Conservation (phyloP, 2,797 vertebrate genomes). For the Acanthurus leucopareius region DNA sequence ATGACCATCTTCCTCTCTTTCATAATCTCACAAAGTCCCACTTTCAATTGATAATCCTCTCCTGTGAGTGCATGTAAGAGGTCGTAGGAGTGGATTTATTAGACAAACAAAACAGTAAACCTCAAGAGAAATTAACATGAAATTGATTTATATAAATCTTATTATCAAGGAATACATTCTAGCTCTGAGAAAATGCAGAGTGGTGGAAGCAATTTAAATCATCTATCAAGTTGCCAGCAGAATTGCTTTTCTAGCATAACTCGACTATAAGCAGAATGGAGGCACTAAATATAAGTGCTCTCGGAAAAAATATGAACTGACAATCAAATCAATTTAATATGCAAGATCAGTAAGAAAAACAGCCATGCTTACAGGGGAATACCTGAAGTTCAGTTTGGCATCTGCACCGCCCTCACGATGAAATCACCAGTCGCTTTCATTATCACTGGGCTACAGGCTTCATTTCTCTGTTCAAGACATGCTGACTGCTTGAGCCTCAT, state of each 20-base stretch:
- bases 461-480: constrained; percentile 12
- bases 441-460: background rate
- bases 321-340: constrained; percentile 50
- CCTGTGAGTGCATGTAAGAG: constrained; percentile 28
- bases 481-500: background rate
- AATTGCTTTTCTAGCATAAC: constrained; percentile 72
- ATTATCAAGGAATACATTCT: constrained; percentile 57
- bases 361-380: background rate
- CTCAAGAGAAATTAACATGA: constrained; percentile 70
- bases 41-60: constrained; percentile 54
- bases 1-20: background rate
- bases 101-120: constrained; percentile 63
- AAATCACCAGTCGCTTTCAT: constrained; percentile 17
- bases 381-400: constrained; percentile 20
- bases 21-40: constrained; percentile 35
- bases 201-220: constrained; percentile 56
- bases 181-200: constrained; percentile 50
- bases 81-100: constrained; percentile 69
- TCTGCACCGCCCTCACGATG: constrained; percentile 1
- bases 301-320: constrained; percentile 50
- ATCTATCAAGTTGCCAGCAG: constrained; percentile 63
- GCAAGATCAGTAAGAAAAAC: constrained; percentile 46
- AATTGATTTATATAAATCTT: constrained; percentile 78
- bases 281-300: constrained; percentile 55
- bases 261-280: constrained; percentile 47